These are phyloP conservation scores for Dolomedes plantarius DNA, from an alignment of 2,888 invertebrate genomes.

Conservation along the genomic window DNA sequence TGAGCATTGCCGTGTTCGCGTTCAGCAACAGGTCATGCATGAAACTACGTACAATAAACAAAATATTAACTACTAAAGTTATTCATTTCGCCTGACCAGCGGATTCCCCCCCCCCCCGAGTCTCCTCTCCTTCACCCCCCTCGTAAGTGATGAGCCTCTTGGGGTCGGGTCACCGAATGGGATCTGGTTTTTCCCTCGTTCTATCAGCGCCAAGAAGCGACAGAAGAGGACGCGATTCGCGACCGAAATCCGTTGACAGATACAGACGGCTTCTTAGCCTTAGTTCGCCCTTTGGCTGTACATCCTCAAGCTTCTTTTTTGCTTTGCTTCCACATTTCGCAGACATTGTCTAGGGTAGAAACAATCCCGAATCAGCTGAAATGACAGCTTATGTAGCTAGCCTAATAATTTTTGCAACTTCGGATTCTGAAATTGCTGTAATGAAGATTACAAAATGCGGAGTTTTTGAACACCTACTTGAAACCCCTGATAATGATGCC, in stretches of 20 bases:
- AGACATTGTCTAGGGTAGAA: constrained; percentile 22
- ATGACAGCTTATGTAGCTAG: not conserved
- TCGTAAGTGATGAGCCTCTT: not conserved
- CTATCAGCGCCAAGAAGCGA: constrained; percentile 17
- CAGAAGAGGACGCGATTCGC: constrained; percentile 17
- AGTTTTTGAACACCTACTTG: constrained; percentile 2
- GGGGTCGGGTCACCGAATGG: constrained; percentile 26
- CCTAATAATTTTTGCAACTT: not conserved
- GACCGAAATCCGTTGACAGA: constrained; percentile 37
- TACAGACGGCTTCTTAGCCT: constrained; percentile 15
- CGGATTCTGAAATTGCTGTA: not conserved
- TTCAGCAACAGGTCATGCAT: no score
- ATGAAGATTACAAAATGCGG: not conserved
- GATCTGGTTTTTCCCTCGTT: constrained; percentile 34
- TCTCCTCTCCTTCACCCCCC: not conserved
- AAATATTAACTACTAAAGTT: no score
- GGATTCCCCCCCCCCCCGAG: no score
- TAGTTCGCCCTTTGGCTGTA: not conserved
- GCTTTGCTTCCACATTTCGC: not conserved
- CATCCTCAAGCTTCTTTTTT: constrained; percentile 22
- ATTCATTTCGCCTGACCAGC: no score
- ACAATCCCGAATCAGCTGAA: not conserved
- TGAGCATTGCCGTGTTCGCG: no score
- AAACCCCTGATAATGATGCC: no score
- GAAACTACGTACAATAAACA: no score